Evolutionary conservation across 2,113 vertebrate species (phyloP), one percentile per base, ranked within the genome.

Genomic region (Ceyx margarethae): DNA sequence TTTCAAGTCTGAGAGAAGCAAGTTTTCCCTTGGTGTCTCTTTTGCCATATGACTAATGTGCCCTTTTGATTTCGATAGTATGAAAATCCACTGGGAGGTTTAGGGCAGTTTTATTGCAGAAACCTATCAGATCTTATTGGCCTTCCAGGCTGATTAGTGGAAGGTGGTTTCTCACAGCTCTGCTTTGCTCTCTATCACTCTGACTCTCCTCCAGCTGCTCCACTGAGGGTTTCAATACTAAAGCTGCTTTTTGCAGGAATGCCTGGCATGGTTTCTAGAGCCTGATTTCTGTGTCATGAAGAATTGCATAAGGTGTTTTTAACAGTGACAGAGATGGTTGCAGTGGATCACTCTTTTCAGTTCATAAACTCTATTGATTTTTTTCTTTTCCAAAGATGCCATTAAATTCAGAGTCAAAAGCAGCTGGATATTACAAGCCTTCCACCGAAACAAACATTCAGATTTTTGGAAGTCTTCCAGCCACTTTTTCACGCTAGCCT

Each of bases 41-140:
- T 83, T 31, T 54, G 46, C 73, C 3, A 1, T 46, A 72, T 92
- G 93, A 97, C 94, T 94, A 94, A 95, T 84, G 40, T 81, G 79
- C 65, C 92, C 88, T 95, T 95, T 96, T 81, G 83, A 87, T 95
- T 97, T 87, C 92, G 62, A 35, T 16, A 85, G 81, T 45, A 82
- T 58, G 79, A 81, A 94, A 94, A 92, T 72, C 96, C 86, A 77
- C 82, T 74, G 96, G 96, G 96, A 96, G 61, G 35, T 74, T 94
- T 75, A 64, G 76, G 57, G 64, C 35, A 82, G 82, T 75, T 94
- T 95, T 96, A 85, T 72, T 81, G 85, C 90, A 83, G 74, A 94
- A 95, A 85, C 43, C 75, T 64, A 87, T 95, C 88, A 84, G 62
- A 48, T 87, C 66, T 72, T 77, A 84, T 79, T 94, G 90, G 86